phyloP scores from a whole-genome alignment of 1,140 invertebrate genomes.

The Contarinia nasturtii region DNA sequence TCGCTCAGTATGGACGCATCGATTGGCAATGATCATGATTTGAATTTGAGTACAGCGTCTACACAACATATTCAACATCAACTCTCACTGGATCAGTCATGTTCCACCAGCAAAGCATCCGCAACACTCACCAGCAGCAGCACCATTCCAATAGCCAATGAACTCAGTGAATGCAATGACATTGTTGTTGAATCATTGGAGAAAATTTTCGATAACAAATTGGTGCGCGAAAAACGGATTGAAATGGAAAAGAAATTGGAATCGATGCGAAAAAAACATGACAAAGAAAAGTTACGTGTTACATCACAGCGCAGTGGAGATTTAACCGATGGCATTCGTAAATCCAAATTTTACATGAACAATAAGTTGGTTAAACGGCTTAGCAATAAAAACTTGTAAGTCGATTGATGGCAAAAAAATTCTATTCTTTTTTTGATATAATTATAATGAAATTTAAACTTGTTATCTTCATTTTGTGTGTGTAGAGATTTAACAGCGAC shows the following conservation, averaged over 20 bases:
- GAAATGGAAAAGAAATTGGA: slow-evolving; percentile 81
- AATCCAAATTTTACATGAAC: slow-evolving; percentile 50
- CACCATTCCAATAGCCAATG: slow-evolving; percentile 5
- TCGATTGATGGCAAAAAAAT: slow-evolving; percentile 7
- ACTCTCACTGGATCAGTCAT: slow-evolving; percentile 16
- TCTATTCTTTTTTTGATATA: too few relatives aligned
- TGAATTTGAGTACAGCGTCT: slow-evolving; percentile 6
- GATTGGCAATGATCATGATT: slow-evolving; percentile 11
- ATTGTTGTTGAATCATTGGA: slow-evolving; percentile 59
- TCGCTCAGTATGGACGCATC: slow-evolving; percentile 15
- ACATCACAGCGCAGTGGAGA: slow-evolving; percentile 34
- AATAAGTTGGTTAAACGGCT: slow-evolving; percentile 57
- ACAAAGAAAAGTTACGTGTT: slow-evolving; percentile 50
- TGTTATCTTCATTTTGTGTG: neutral
- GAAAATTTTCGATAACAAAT: slow-evolving; percentile 59
- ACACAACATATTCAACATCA: slow-evolving; percentile 16
- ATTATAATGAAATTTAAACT: neutral
- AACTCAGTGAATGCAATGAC: slow-evolving; percentile 29
- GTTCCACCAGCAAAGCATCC: slow-evolving; percentile 1
- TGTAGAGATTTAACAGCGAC: slow-evolving; percentile 20
- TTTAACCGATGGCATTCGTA: slow-evolving; percentile 31
- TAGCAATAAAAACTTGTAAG: slow-evolving; percentile 68
- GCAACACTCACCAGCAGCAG: neutral
- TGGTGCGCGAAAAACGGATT: slow-evolving; percentile 56
- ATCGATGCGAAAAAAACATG: slow-evolving; percentile 62